Conservation (phyloP, 2,888 invertebrate genomes). For the Patella ulyssiponensis region DNA sequence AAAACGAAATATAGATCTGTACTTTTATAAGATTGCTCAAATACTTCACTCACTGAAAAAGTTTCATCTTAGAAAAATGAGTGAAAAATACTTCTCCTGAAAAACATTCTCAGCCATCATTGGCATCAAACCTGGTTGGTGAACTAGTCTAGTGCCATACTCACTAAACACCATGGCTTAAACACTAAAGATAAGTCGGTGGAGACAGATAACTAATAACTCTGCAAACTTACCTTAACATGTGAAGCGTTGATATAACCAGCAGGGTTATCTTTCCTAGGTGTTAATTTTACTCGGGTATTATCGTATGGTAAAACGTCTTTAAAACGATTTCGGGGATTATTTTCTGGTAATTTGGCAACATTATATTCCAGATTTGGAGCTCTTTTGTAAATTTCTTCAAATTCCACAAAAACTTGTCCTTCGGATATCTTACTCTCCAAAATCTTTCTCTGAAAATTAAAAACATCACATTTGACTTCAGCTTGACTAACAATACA, state of each 20-base stretch:
- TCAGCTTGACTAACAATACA: too few relatives aligned
- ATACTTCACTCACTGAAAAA: too few relatives aligned
- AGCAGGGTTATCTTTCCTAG: conserved; percentile 85
- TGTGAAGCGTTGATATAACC: conserved; percentile 96
- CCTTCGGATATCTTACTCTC: conserved; percentile 68
- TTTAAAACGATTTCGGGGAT: conserved; percentile 76
- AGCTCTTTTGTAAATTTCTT: conserved; percentile 84
- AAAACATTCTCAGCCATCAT: too few relatives aligned
- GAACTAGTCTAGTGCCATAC: too few relatives aligned
- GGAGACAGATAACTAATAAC: too few relatives aligned
- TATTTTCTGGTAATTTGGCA: conserved; percentile 82
- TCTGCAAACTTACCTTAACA: conserved; percentile 79
- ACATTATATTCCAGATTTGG: conserved; percentile 64
- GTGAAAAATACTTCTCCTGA: too few relatives aligned
- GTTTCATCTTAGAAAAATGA: too few relatives aligned
- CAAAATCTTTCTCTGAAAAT: conserved; percentile 58
- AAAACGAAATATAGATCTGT: too few relatives aligned
- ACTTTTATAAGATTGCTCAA: too few relatives aligned
- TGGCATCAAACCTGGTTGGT: too few relatives aligned
- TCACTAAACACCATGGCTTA: too few relatives aligned
- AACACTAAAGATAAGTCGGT: too few relatives aligned
- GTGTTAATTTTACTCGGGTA: conserved; percentile 86
- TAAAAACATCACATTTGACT: conserved; percentile 15
- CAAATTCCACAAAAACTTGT: conserved; percentile 80
- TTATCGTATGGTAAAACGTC: conserved; percentile 92